Percentiles rank a stretch among this genome's conserved stretches.
phyloP scores from a whole-genome alignment of 2,113 vertebrate genomes.

The Probosciger aterrimus region DNA sequence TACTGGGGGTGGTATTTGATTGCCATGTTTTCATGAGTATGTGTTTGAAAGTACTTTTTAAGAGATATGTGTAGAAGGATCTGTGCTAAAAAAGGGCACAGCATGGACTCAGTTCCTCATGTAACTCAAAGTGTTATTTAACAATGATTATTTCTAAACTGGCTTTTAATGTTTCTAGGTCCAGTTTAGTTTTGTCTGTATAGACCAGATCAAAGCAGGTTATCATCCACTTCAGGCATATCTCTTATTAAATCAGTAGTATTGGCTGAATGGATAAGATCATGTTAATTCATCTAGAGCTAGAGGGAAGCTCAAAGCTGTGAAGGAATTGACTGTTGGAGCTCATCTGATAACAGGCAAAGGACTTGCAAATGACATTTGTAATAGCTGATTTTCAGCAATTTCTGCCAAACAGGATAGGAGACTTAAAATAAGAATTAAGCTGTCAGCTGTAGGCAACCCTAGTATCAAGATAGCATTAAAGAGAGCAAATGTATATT shows the following conservation, averaged over 20 bases:
- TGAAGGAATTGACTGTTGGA: constrained; percentile 15
- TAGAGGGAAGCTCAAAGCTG: constrained; percentile 44
- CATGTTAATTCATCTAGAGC: not conserved
- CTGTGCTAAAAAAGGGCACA: not conserved
- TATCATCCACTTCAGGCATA: not conserved
- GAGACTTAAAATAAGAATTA: not conserved
- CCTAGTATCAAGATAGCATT: not conserved
- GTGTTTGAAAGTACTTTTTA: not conserved
- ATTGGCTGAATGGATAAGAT: not conserved
- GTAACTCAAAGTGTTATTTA: not conserved
- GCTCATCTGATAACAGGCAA: constrained; percentile 45
- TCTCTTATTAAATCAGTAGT: constrained; percentile 17
- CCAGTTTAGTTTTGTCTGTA: not conserved
- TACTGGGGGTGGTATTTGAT: not conserved
- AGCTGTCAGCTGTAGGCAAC: not conserved
- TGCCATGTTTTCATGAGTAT: not conserved
- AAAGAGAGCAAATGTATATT: not conserved
- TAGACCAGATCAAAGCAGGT: not conserved
- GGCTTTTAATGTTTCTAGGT: not conserved
- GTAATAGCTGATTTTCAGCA: constrained; percentile 13
- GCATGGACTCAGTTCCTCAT: not conserved
- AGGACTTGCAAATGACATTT: constrained; percentile 59
- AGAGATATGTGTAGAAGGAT: not conserved
- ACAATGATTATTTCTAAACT: not conserved
- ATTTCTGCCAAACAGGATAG: constrained; percentile 4